Conservation (phyloP, 2,113 vertebrate genomes). For the Xiphophorus couchianus region DNA sequence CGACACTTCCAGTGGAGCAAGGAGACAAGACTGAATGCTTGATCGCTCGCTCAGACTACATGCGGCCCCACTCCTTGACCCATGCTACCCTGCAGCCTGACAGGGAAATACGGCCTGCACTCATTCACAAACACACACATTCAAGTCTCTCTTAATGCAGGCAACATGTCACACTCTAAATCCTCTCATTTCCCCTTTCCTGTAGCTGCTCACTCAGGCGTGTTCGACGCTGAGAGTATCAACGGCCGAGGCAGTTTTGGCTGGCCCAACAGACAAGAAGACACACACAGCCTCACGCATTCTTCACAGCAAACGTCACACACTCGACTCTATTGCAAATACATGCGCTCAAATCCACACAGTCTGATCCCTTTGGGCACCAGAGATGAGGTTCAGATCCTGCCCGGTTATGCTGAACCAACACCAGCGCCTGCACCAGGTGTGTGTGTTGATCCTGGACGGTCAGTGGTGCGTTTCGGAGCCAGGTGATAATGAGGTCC, state of each 20-base stretch:
- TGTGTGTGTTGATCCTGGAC: constrained; percentile 35
- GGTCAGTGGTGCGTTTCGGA: constrained; percentile 36
- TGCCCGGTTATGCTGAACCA: constrained; percentile 41
- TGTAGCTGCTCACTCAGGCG: constrained; percentile 68
- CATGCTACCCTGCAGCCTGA: constrained; percentile 41
- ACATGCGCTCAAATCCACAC: constrained; percentile 53
- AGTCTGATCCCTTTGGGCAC: constrained; percentile 17
- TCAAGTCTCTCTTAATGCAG: constrained; percentile 48
- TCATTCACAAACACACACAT: constrained; percentile 18
- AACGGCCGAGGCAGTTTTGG: constrained; percentile 46
- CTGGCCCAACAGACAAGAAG: constrained; percentile 11
- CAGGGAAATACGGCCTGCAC: constrained; percentile 43
- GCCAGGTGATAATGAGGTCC: constrained; percentile 63
- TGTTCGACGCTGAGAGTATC: constrained; percentile 58
- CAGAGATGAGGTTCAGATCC: constrained; percentile 53
- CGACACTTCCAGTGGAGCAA: constrained; percentile 49
- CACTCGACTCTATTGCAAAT: constrained; percentile 25
- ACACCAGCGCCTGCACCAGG: constrained; percentile 28
- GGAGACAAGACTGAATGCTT: constrained; percentile 41
- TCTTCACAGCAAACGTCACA: background rate
- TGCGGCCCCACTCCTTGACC: constrained; percentile 57
- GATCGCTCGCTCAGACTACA: constrained; percentile 30
- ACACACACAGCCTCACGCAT: constrained; percentile 11
- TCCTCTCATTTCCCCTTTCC: constrained; percentile 76
- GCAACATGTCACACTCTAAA: constrained; percentile 62